Evolutionary conservation across 2,888 invertebrate genomes (phyloP), one percentile per base, ranked within the genome.

Genomic region (Limnephilus auricula): DNA sequence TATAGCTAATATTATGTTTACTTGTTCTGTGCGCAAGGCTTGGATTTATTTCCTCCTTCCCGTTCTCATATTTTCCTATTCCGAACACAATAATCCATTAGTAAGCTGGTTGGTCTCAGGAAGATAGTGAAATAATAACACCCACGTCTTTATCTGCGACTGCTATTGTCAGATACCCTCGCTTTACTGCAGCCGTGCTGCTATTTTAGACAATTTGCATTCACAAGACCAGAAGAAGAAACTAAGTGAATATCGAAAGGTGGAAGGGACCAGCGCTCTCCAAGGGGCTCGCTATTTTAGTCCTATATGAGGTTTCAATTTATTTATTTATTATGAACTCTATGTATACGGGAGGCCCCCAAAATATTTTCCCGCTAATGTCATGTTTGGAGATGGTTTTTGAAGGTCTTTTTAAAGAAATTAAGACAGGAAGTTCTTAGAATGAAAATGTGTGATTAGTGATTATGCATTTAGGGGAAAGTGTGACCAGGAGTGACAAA

Each of bases 91-190:
- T 65, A 65, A 65, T 65, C 65, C n/a, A 65, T 65, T 25, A 65
- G 65, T 65, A 65, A 25, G 65, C 65, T 65, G 65, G 25, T 25
- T 25, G 65, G 9, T 65, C 65, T 25, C 25, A 65, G 65, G 65
- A 65, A 65, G 65, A 65, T 65, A 65, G 65, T n/a, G 65, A 65
- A 65, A n/a, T 65, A 65, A 65, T 65, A 25, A 65, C 65, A 65
- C 65, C 65, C 65, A 65, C 65, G 65, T 65, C 65, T 65, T 65
- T 65, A 65, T 65, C 65, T 65, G 65, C 65, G 65, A 65, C 65
- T 65, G 65, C 65, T 65, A 65, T 65, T 65, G 65, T 65, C 65
- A 65, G 65, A 65, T 25, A 6, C 65, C n/a, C 65, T 65, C n/a
- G 65, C 25, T 65, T 65, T 65, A 65, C 65, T 65, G 65, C 65